A percentile compares a stretch with the other conserved stretches of the same genome.
Evolutionary conservation across 2,113 vertebrate species (phyloP).

Genomic region (Alaudala cheleensis): DNA sequence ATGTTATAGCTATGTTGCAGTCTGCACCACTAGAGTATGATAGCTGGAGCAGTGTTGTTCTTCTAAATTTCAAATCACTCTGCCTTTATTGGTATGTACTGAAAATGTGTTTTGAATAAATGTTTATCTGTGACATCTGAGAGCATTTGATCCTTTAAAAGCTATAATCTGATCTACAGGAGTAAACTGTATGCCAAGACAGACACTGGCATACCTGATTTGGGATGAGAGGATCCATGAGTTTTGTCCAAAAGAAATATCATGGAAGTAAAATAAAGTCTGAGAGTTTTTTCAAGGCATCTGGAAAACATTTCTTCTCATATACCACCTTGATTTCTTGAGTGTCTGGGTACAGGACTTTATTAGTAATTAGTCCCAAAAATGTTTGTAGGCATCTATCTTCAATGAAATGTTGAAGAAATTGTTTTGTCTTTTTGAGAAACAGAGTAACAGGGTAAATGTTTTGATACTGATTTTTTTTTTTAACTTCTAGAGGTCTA

Average conservation of each 20-base stretch:
- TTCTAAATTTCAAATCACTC: not conserved
- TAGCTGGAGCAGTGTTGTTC: not conserved
- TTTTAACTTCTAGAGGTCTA: not conserved
- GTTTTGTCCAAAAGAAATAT: not conserved
- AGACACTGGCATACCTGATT: not conserved
- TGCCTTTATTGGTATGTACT: not conserved
- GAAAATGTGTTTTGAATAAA: not conserved
- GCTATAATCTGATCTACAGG: not conserved
- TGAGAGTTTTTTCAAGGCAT: not conserved
- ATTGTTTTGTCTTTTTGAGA: not conserved
- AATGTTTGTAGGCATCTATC: not conserved
- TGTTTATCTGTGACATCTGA: not conserved
- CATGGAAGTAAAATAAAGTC: not conserved
- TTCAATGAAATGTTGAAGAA: not conserved
- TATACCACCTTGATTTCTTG: not conserved
- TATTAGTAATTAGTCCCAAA: not conserved
- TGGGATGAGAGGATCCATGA: not conserved
- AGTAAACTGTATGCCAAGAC: not conserved
- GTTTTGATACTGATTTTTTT: not conserved
- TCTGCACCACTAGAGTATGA: not conserved
- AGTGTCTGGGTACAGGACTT: not conserved
- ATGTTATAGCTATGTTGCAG: not conserved
- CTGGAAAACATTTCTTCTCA: not conserved
- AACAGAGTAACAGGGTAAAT: not conserved
- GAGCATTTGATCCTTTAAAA: not conserved